Base-by-base conservation (phyloP, 2,888 invertebrate genomes). In the Ethmia dodecea region DNA sequence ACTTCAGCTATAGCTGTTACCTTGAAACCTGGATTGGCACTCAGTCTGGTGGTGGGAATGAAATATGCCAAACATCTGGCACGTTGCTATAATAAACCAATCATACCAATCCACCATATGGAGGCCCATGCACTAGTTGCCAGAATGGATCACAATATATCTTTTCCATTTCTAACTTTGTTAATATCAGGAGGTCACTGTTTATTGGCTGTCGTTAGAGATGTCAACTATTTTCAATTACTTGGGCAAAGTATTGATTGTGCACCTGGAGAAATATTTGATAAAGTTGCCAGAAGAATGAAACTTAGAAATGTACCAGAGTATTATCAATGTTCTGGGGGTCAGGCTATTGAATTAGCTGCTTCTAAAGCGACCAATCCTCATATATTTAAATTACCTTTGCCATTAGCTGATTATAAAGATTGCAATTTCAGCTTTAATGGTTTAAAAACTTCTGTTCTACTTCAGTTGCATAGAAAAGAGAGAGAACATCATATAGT, bases 101-200 rank as follows among this genome's bases (percentile, higher is more conserved):
- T 99, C 35, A 95, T 99, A 65, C 98, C 99, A 0, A 94, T 99
- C 45, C 99, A 99, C 80, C 99, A 99, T 56, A 99, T 99, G 99
- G 93, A 98, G 86, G 99, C 99, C 1, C 99, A 99, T 87, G 98
- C 99, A 8, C 81, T 99, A 35, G 95, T 94, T 18, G 93, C 91
- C 5, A 89, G 98, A 68, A 92, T 98, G 92, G 79, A 83, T 25
- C 57, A 90, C 60, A 65, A 90, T 52, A 83, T 96, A 34, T 73
- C 89, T 29, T 98, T 94, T 84, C 99, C 99, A 30, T 99, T 93
- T 77, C 78, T 99, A 41, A 94, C 94, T 13, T 84, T 98, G 13
- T 80, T 99, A 22, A 92, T 96, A 52, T 98, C 98, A 55, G 99
- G 99, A 26, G 98, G 98, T 0, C 98, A 99, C 69, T 95, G 95